Base-by-base conservation (phyloP, 1,140 invertebrate genomes). In the Nautilus pompilius region DNA sequence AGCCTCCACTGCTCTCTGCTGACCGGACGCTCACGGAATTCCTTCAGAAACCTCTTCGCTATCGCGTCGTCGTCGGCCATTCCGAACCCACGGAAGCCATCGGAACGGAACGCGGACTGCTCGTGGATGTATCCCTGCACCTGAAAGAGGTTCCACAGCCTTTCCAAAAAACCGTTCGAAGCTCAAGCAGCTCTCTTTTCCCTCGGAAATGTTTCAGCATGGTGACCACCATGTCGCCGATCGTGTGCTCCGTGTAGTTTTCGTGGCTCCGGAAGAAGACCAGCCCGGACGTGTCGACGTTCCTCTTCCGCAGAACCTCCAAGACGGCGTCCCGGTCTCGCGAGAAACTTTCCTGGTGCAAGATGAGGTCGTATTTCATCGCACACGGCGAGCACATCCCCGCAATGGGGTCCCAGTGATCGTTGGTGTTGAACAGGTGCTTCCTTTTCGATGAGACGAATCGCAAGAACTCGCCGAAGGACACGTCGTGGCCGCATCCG, bases 91-190 rank as follows among this genome's bases (percentile, higher is more conserved):
- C 20, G 13, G 17, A 53, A 53, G 15, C 26, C 17, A 24, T 26
- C 24, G 5, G 29, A 2, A 53, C 29, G 6, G 49, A 62, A 66
- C 13, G 15, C 10, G 13, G 57, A 13, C 3, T 26, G 29, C 56
- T 62, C 46, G 5, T 57, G 20, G 13, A 66, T 59, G 20, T 67
- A 64, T 1, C 61, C 66, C 28, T 67, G 66, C 30, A 67, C 54
- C 53, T 67, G 49, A 20, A 67, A 63, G 17, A 62, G 36, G 2
- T 20, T 36, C 58, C 61, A 67, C 20, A 53, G n/a, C 29, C 51
- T 58, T 30, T 57, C 4, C n/a, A 32, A 8, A 45, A 67, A 29
- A 2, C 26, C 10, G 17, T 13, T 22, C 22, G n/a, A n/a, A n/a
- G n/a, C 3, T 33, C 22, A 24, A 29, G 22, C 60, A 15, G 45